A percentile compares a stretch with the other conserved stretches of the same genome.
phyloP scores from a whole-genome alignment of 2,888 invertebrate species.

The Rapana venosa region DNA sequence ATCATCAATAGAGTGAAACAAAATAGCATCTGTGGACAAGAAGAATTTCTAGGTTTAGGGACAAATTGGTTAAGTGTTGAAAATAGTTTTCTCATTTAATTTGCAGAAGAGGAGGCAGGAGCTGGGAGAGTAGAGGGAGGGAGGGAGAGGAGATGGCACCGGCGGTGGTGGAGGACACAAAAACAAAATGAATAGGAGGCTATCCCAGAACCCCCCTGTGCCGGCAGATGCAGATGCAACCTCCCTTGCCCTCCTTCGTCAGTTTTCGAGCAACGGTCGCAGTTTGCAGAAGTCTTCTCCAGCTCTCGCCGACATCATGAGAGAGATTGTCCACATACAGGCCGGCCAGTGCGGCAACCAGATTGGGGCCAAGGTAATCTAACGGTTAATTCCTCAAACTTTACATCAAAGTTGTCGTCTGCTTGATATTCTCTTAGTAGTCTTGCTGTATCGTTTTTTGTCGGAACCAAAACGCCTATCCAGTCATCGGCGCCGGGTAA shows the following conservation, averaged over 20 bases:
- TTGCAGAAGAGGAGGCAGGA: neutral
- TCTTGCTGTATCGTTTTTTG: too few species aligned
- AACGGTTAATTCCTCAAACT: too few species aligned
- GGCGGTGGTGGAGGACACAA: neutral
- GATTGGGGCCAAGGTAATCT: conserved; percentile 66
- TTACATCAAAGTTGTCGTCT: too few species aligned
- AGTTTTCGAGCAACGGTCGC: conserved; percentile 13
- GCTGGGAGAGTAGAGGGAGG: neutral
- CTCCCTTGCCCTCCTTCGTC: neutral
- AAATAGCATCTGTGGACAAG: too few species aligned
- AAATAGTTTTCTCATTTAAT: too few species aligned
- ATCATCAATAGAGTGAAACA: too few species aligned
- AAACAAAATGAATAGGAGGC: neutral
- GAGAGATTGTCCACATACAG: conserved; percentile 70
- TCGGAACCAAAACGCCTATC: too few species aligned
- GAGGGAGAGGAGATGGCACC: neutral
- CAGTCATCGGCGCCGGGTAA: neutral
- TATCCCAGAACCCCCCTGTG: neutral
- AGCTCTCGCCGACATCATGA: conserved; percentile 52
- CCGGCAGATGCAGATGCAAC: neutral
- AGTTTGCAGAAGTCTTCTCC: neutral
- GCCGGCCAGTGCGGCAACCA: conserved; percentile 71
- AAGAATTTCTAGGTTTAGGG: too few species aligned
- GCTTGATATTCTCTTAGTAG: too few species aligned
- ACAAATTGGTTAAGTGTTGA: too few species aligned